Evolutionary conservation across 2,888 invertebrate genomes (phyloP).

Genomic region (Adelognathus sp.): DNA sequence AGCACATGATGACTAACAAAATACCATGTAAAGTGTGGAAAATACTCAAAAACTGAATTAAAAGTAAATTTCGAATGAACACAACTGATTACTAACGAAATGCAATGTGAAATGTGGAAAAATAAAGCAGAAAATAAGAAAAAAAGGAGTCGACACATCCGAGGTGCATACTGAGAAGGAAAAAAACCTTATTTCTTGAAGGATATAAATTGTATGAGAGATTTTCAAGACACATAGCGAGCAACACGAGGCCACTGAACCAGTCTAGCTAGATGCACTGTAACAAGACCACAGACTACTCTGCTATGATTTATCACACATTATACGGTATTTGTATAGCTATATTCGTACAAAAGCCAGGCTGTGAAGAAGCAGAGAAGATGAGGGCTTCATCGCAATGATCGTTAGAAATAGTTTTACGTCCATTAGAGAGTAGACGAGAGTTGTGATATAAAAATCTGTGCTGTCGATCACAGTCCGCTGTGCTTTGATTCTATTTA

Average conservation of each 20-base stretch:
- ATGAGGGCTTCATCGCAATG: constrained; percentile 44
- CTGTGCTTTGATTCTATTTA: neutral
- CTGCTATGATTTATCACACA: constrained; percentile 27
- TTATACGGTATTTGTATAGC: neutral
- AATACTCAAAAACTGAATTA: no score
- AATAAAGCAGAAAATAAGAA: no score
- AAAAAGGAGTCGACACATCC: neutral
- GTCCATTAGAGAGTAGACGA: constrained; percentile 28
- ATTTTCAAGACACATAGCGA: neutral
- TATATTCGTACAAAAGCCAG: constrained; percentile 10
- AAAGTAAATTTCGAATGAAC: no score
- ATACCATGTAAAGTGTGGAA: no score
- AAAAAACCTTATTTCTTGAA: neutral
- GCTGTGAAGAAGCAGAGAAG: constrained; percentile 15
- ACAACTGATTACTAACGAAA: no score
- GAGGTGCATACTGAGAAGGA: neutral
- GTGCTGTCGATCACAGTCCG: no score
- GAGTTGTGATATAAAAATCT: no score
- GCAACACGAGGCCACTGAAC: constrained; percentile 28
- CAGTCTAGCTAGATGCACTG: constrained; percentile 24
- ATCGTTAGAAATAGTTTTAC: constrained; percentile 44
- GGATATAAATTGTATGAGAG: neutral
- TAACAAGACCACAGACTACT: constrained; percentile 7
- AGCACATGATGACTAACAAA: no score
- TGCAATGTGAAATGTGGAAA: no score